phyloP scores from a whole-genome alignment of 2,888 invertebrate species.

The Therioaphis trifolii region DNA sequence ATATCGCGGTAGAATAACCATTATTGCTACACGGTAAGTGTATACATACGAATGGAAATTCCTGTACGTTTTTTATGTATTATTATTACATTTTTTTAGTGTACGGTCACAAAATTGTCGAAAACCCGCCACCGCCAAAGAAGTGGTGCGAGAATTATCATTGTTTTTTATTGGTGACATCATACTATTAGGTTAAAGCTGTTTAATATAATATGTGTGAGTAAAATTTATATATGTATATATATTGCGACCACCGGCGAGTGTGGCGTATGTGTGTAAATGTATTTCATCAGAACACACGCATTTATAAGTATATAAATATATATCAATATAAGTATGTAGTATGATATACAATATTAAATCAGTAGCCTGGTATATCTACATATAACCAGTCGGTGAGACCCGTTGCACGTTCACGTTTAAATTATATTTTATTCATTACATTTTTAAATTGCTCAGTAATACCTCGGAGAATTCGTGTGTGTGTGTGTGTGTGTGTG shows the following conservation, averaged over 20 bases:
- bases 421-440: slow-evolving; percentile 31
- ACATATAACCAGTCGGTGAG: not conserved
- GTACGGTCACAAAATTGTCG: slow-evolving; percentile 23
- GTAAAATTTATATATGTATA: not conserved
- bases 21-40: not conserved
- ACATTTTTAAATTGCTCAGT: slow-evolving; percentile 1
- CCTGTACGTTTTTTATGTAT: slow-evolving; percentile 2
- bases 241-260: not conserved
- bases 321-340: not conserved
- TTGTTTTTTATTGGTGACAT: slow-evolving; percentile 36
- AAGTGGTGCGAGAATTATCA: slow-evolving; percentile 12
- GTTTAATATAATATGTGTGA: not conserved
- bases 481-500: not conserved
- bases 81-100: slow-evolving; percentile 13
- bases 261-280: not conserved
- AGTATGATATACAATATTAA: not conserved
- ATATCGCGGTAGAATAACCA: not conserved
- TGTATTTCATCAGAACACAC: slow-evolving; percentile 4
- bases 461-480: not conserved
- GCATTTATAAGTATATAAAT: slow-evolving; percentile 1
- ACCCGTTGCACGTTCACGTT: slow-evolving; percentile 5
- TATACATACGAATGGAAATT: not conserved
- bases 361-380: no score
- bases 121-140: not conserved
- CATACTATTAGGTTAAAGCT: no score